phyloP scores from a whole-genome alignment of 1,140 invertebrate species.

The Procambarus virginalis region DNA sequence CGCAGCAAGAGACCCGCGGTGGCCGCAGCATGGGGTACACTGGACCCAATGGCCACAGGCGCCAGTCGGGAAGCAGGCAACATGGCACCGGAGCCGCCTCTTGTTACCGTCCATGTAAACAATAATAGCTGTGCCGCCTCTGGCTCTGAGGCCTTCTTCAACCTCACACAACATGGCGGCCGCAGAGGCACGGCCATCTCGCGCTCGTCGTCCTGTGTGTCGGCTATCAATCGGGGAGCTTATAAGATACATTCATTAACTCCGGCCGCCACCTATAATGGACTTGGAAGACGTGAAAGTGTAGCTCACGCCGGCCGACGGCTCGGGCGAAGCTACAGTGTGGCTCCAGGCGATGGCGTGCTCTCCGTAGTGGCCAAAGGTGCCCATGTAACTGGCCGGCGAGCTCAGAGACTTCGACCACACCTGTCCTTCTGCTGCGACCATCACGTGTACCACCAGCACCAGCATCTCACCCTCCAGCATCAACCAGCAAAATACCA shows the following conservation, averaged over 20 bases:
- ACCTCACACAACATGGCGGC: conserved; percentile 54
- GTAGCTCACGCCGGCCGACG: neutral
- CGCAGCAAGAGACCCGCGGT: conserved; percentile 22
- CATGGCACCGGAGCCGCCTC: conserved; percentile 19
- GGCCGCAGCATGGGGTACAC: conserved; percentile 46
- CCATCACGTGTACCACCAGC: conserved; percentile 21
- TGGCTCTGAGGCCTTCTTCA: conserved; percentile 58
- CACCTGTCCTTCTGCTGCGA: neutral
- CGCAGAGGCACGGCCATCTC: conserved; percentile 49
- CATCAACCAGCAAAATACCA: neutral
- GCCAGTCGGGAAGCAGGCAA: neutral
- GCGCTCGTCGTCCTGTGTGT: conserved; percentile 55
- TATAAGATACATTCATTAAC: conserved; percentile 18
- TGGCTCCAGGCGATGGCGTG: conserved; percentile 23
- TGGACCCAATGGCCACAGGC: conserved; percentile 35
- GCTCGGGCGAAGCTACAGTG: conserved; percentile 48
- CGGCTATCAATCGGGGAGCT: conserved; percentile 41
- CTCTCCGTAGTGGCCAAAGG: neutral
- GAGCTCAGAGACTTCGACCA: conserved; percentile 17
- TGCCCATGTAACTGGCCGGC: conserved; percentile 13
- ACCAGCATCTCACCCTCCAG: conserved; percentile 1
- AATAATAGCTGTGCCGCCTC: conserved; percentile 61
- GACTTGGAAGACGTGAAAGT: conserved; percentile 9
- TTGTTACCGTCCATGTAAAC: conserved; percentile 51
- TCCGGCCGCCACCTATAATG: conserved; percentile 8